phyloP scores from a whole-genome alignment of 2,888 invertebrate genomes.

The Dolichomitus sp. region DNA sequence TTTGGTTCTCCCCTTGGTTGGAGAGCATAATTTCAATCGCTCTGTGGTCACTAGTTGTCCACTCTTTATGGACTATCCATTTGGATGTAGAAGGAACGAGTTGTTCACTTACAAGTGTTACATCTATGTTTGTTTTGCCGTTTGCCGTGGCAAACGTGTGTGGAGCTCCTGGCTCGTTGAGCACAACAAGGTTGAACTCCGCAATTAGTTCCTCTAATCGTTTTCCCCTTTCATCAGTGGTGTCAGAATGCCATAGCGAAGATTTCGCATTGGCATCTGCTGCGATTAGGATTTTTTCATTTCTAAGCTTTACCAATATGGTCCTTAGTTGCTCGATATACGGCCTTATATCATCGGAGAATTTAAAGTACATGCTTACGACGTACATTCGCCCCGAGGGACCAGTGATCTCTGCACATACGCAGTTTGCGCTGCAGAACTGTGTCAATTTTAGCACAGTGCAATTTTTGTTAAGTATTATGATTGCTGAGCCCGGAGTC shows the following conservation, averaged over 20 bases:
- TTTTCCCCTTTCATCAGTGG: slow-evolving; percentile 2
- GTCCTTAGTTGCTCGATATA: background rate
- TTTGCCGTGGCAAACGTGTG: slow-evolving; percentile 39
- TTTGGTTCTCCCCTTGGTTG: background rate
- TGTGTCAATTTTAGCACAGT: background rate
- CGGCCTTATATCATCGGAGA: no score
- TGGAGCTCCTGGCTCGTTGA: slow-evolving; percentile 27
- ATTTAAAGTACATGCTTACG: background rate
- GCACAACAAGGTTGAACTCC: background rate
- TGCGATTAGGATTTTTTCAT: background rate
- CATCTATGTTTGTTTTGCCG: background rate
- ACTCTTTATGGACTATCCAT: background rate
- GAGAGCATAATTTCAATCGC: background rate
- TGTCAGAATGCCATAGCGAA: slow-evolving; percentile 34
- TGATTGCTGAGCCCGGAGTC: background rate
- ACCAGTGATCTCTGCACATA: background rate
- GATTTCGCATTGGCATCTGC: slow-evolving; percentile 41
- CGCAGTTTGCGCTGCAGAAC: background rate
- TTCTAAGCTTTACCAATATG: background rate
- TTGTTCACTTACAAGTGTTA: background rate
- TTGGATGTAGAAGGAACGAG: background rate
- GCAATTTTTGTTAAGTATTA: background rate
- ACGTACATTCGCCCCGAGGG: background rate
- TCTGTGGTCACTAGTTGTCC: slow-evolving; percentile 13
- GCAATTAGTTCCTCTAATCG: slow-evolving; percentile 28